Percentiles rank a stretch among this genome's conserved stretches.
phyloP scores from a whole-genome alignment of 2,888 invertebrate species.

The Anorthoa munda region DNA sequence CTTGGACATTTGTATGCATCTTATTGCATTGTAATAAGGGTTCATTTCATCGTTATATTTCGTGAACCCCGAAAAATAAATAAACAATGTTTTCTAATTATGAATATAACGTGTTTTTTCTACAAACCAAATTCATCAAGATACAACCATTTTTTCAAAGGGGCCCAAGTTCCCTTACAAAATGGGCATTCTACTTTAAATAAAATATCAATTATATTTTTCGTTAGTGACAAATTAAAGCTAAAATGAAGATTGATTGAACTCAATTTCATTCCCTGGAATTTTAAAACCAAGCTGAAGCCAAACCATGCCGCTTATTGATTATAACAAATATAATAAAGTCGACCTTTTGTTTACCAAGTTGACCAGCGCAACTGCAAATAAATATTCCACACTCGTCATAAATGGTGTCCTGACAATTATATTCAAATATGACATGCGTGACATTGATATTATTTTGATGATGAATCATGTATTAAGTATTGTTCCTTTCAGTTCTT shows the following conservation, averaged over 20 bases:
- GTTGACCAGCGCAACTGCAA: conserved; percentile 16
- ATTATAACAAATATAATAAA: conserved; percentile 2
- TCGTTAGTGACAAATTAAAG: background rate
- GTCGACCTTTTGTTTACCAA: conserved; percentile 35
- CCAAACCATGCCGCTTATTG: background rate
- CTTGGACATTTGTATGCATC: too few species aligned
- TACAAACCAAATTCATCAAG: too few species aligned
- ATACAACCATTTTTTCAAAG: too few species aligned
- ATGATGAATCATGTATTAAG: conserved; percentile 56
- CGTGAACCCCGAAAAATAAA: too few species aligned
- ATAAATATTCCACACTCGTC: conserved; percentile 50
- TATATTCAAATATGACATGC: conserved; percentile 65
- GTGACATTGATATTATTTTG: conserved; percentile 62
- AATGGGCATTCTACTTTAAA: too few species aligned
- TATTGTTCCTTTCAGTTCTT: conserved; percentile 45
- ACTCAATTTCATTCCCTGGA: background rate
- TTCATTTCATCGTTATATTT: too few species aligned
- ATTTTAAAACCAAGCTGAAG: background rate
- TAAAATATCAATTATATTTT: too few species aligned
- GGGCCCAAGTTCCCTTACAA: too few species aligned
- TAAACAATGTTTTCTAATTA: too few species aligned
- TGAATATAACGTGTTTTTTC: too few species aligned
- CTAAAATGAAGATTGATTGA: background rate
- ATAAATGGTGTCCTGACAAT: conserved; percentile 51
- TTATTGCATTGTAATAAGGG: too few species aligned